Evolutionary conservation across 2,797 vertebrate species (phyloP), one percentile per base, ranked within the genome.

Genomic region (Ctenochaetus hawaiiensis): DNA sequence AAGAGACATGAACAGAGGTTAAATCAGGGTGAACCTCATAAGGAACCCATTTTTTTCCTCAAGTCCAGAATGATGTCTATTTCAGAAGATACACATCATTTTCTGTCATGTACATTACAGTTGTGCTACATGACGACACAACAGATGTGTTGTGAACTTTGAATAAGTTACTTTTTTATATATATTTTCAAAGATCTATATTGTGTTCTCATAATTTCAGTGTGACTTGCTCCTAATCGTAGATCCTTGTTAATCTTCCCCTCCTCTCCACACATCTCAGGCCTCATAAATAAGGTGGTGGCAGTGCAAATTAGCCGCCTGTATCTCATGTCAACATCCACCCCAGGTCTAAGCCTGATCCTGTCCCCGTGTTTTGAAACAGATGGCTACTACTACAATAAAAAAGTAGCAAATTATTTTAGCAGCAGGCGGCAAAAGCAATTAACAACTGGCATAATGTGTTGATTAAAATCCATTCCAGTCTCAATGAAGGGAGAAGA

Each of bases 361-460:
- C 89, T 72, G 89, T 92, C 90, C 84, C 72, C 56, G 84, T 93
- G 92, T 93, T 95, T 94, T 90, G 90, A 94, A 95, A 95, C 95
- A 96, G 95, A 96, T 95, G 95, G 95, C 94, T 94, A 95, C 92
- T 92, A 92, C 91, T 91, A 93, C 90, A 94, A 93, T 94, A 92
- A 93, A 91, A 92, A 95, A 95, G 92, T 95, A 95, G 93, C 93
- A 94, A 94, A 95, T 96, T 91, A 95, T 95, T 95, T 95, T 94
- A 95, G 88, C 95, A 95, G 94, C 94, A 86, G 95, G 95, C 87
- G 83, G 87, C 92, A 85, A 90, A 94, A 93, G 94, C 94, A 96
- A 96, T 96, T 96, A 96, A 96, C 95, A 95, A 96, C 95, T 95
- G 94, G 92, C 93, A 94, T 95, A 94, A 95, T 94, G 95, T 96